Evolutionary conservation across 92 coral and sea anemone genomes (phyloP), one percentile per base, ranked within the genome.

Genomic region (Palythoa grandiflora): DNA sequence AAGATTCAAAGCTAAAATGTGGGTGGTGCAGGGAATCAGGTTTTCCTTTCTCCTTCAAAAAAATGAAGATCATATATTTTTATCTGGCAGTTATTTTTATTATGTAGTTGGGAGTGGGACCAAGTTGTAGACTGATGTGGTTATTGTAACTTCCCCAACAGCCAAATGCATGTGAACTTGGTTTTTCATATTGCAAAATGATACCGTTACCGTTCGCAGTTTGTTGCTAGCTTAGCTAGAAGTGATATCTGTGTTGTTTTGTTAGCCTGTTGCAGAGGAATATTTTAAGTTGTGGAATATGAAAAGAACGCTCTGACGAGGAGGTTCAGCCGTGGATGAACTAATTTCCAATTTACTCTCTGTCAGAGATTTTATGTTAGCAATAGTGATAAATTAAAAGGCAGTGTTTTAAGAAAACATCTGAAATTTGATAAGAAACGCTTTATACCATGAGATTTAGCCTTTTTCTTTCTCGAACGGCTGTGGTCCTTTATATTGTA

Each of bases 101-200:
- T 65, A 54, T 17, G n/a, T 77, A 36, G 28, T 53, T 77, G 83
- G 83, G 83, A 77, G 66, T 52, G 50, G 50, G 68, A 76, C 50
- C 48, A 77, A 38, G 52, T 19, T 20, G 40, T 11, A 35, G 13
- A 11, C 36, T 9, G 47, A 20, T 38, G 16, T 70, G 39, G 4
- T 1, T 36, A 12, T 36, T 35, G 37, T 20, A 6, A 36, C 14
- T 2, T 36, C 28, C 16, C 38, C 36, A 35, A 12, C 6, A 20
- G 5, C 28, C 38, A 70, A 28, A 11, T 6, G 36, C 13, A 16
- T 50, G 38, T 77, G 68, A 15, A 77, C 83, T 44, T 35, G 21
- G 40, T 14, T 77, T 52, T 77, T 77, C 50, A 21, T 35, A 28
- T 70, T 5, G 38, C 2, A 68, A 70, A 70, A 70, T 70, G 39